These are phyloP conservation scores for Bemisia tabaci DNA, from an alignment of 1,140 invertebrate genomes.

Conservation along the genomic window DNA sequence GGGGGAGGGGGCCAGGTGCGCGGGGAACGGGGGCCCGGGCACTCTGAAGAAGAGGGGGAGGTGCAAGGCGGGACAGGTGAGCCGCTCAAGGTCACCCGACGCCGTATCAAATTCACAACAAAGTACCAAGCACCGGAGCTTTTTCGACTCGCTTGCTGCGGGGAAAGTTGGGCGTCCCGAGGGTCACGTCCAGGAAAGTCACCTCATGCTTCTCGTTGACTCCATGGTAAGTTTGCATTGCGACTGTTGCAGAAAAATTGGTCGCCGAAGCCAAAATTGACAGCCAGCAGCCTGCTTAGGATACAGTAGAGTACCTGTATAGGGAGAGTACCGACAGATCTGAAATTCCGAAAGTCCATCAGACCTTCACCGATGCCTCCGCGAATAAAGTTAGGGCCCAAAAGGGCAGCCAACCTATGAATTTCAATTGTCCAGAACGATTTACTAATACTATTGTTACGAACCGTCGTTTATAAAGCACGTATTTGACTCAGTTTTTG, in stretches of 20 bases:
- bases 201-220: not conserved
- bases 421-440: no score
- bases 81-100: not conserved
- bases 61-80: not conserved
- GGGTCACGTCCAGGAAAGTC: not conserved
- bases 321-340: no score
- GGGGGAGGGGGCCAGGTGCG: constrained; percentile 2
- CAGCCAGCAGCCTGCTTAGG: no score
- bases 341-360: no score
- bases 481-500: no score
- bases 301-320: no score
- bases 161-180: no score
- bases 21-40: not conserved
- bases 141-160: not conserved
- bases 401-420: no score
- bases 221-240: not conserved
- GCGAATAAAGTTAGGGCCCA: no score
- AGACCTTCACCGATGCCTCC: no score
- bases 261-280: not conserved
- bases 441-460: no score
- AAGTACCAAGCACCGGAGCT: not conserved
- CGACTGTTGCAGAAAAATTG: not conserved
- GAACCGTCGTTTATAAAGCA: no score
- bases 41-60: not conserved
- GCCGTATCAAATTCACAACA: not conserved